Evolutionary conservation across 2,888 invertebrate species (phyloP), one percentile per base, ranked within the genome.

Genomic region (Nemotelus pantherinus): DNA sequence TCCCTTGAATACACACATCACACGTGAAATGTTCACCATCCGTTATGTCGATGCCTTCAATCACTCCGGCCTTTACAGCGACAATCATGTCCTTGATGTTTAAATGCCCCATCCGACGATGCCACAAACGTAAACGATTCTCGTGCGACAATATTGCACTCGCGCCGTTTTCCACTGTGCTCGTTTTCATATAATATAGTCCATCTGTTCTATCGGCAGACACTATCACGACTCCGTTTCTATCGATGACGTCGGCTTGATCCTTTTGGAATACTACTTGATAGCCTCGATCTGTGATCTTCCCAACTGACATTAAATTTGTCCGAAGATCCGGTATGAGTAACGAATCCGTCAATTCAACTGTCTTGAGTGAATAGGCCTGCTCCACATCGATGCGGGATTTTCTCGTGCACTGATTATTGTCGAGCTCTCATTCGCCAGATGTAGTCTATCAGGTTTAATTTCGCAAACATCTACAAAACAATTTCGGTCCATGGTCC

Each of bases 281-380:
- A 43, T 43, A 55, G 44, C 57, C 72, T 58, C 57, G 55, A 25
- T 55, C 55, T 47, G 72, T 57, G 2, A 72, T 57, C 44, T 72
- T 72, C n/a, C 72, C 58, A 44, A 72, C 72, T 10, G 57, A 72
- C 10, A 72, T 55, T 39, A 55, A 43, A 45, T 72, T 72, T 9
- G 57, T 72, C 3, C 72, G 57, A 7, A 72, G 44, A 57, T 72
- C 72, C 57, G 72, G 72, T 2, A 72, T 57, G 43, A 57, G 72
- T 57, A 72, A 58, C n/a, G 72, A 45, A 4, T 72, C 58, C 7
- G 43, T 43, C 44, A 39, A 58, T 3, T 7, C 44, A 10, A 72
- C 47, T 44, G 55, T 58, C 39, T 39, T 53, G 7, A 10, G 10
- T 7, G 3, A 5, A 45, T 47, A 6, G 3, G 57, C 25, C 25